Evolutionary conservation across 1,140 invertebrate genomes (phyloP), one percentile per base, ranked within the genome.

Genomic region (Macrosteles quadrilineatus): DNA sequence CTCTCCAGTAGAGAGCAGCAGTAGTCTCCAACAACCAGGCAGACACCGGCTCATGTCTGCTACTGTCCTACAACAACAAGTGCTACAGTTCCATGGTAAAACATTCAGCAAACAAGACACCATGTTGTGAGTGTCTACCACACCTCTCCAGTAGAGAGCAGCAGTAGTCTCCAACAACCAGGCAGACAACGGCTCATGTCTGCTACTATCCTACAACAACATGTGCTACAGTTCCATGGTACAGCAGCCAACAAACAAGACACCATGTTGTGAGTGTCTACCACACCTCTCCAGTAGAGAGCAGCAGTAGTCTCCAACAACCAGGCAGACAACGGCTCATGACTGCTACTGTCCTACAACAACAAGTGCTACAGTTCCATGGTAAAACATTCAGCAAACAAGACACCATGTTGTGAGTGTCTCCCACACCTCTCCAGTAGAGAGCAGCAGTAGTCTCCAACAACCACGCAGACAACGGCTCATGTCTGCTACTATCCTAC

Each of bases 1-100:
- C 78, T 67, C 84, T 74, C 85, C 85, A 86, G 74, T 85, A 86
- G 14, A 86, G 75, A 6, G 84, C 81, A 6, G 85, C 83, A 31
- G 83, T 82, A 21, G 83, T 83, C 19, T 53, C 47, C 19, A 53
- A 19, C 6, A 17, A 19, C 21, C 11, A 11, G 4, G 47, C 47
- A 17, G 11, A 17, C 11, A 19, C 4, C 6, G 47, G 47, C n/a
- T n/a, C n/a, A n/a, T n/a, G n/a, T n/a, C n/a, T n/a, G n/a, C n/a
- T n/a, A n/a, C n/a, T n/a, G n/a, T n/a, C n/a, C n/a, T n/a, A n/a
- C n/a, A n/a, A n/a, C n/a, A n/a, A n/a, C n/a, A n/a, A n/a, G n/a
- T n/a, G n/a, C n/a, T n/a, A n/a, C n/a, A n/a, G n/a, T n/a, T n/a
- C n/a, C n/a, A n/a, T n/a, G n/a, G 78, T 2, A 86, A 72, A 3